Evolutionary conservation across 2,113 vertebrate species (phyloP), one percentile per base, ranked within the genome.

Genomic region (Notarius lentiginosus): DNA sequence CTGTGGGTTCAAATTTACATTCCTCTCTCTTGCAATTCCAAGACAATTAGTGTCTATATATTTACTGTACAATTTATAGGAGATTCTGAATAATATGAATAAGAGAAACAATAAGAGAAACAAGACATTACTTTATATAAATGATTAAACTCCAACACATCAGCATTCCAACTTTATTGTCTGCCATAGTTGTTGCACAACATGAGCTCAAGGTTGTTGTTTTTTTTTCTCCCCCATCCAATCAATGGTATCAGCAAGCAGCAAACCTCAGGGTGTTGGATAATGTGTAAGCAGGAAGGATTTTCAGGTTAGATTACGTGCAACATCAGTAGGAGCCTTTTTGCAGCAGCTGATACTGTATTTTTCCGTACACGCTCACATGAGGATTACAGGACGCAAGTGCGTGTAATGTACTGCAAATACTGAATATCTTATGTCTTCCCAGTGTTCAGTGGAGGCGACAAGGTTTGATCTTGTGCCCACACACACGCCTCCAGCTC

Each of bases 401-500:
- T 65, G 58, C 7, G 3, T 75, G 76, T 84, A 79, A 82, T 84
- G n/a, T 47, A 68, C 7, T 15, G 55, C 70, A 86, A 86, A 86
- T 51, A 68, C 75, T 84, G 60, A 88, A 81, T 49, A 87, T 84
- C 34, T 84, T 34, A 85, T 88, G 75, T 80, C 85, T 65, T 85
- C 80, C 73, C 66, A 80, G 73, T 81, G 83, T 80, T 88, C 58
- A 56, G 47, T 47, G 34, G 22, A 34, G 20, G 68, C 76, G 17
- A 70, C 86, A 65, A 5, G 83, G 87, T 89, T 88, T 90, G 86
- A 92, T 91, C 85, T 76, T 79, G 66, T 65, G 85, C 87, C 83
- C 76, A 84, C 66, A 86, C 53, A 53, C 34, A 83, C 17, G 47
- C 81, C 82, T 86, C 22, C 49, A 60, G 85, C 56, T 89, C 82